Base-by-base conservation (phyloP, 2,888 invertebrate species). In the Agrochola macilenta region DNA sequence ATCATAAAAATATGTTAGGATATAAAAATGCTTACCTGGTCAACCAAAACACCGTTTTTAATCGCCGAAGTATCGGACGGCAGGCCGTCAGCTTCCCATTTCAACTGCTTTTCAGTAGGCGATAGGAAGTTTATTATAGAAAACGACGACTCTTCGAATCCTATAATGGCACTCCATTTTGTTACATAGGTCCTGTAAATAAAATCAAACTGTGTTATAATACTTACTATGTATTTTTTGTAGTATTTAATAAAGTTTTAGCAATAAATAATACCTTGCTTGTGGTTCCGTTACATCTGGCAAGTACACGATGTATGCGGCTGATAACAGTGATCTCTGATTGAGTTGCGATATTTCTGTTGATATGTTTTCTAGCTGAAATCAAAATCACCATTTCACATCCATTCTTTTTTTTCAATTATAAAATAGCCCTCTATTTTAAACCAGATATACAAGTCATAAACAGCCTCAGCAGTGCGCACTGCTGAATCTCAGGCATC, bases 61-160 rank as follows among this genome's bases (percentile, higher is more conserved):
- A 98, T 95, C 8, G 98, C 98, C 17, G 98, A 96, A 76, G 97
- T 97, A 93, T 99, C 98, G 0, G 98, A 97, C 0, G 99, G 98
- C 11, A 99, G 95, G 0, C 99, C 99, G 91, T 99, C 98, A 0
- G 98, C 97, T 91, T 98, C 98, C 99, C 99, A 99, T 85, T 98
- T 97, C 69, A 99, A 94, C 89, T 98, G 98, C 88, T 98, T 98
- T 83, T 97, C 96, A 26, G 95, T 90, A 0, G 93, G 90, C 0
- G 94, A 92, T 58, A 96, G 87, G 85, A 96, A 96, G 86, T 96
- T 95, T 46, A 95, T 93, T 1, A 96, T 92, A 9, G 95, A 95
- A 85, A 97, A 96, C 0, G 93, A 88, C 0, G 90, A 57, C 69
- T 94, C 94, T 7, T 93, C 92, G 70, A 95, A 95, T 35, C 94